Conservation (phyloP, 2,888 invertebrate genomes). For the Catocala nupta region DNA sequence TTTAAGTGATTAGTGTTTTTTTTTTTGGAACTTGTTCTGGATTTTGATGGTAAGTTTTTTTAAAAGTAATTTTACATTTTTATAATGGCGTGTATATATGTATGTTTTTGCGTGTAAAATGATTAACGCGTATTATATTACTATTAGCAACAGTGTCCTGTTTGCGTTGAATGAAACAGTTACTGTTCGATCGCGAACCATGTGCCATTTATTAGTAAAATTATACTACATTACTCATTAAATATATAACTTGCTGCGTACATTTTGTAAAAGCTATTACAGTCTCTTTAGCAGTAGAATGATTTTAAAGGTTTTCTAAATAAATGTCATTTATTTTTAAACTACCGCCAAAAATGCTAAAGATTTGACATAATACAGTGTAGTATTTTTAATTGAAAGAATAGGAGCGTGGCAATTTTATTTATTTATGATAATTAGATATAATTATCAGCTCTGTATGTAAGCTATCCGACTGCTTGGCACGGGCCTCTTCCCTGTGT, state of each 20-base stretch:
- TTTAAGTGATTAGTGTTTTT: constrained; percentile 46
- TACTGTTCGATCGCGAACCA: constrained; percentile 24
- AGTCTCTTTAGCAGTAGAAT: neutral
- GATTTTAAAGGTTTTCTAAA: too few species aligned
- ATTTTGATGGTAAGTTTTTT: constrained; percentile 43
- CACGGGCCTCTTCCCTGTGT: too few species aligned
- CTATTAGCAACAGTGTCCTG: constrained; percentile 15
- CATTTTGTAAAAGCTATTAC: neutral
- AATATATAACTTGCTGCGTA: neutral
- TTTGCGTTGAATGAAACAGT: constrained; percentile 26
- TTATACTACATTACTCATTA: constrained; percentile 3
- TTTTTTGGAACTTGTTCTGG: constrained; percentile 41
- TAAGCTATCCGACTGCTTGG: too few species aligned
- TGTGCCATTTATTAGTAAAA: constrained; percentile 2
- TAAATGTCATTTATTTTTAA: too few species aligned
- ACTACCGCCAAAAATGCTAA: too few species aligned
- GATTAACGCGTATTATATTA: constrained; percentile 16
- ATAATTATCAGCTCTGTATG: too few species aligned
- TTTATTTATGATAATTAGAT: too few species aligned
- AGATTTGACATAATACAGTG: too few species aligned
- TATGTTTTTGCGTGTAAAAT: constrained; percentile 3
- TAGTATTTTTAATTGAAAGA: too few species aligned
- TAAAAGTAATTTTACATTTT: too few species aligned
- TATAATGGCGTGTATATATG: too few species aligned
- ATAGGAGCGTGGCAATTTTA: too few species aligned